Evolutionary conservation across 2,113 vertebrate species (phyloP).

Genomic region (Tauraco erythrolophus): DNA sequence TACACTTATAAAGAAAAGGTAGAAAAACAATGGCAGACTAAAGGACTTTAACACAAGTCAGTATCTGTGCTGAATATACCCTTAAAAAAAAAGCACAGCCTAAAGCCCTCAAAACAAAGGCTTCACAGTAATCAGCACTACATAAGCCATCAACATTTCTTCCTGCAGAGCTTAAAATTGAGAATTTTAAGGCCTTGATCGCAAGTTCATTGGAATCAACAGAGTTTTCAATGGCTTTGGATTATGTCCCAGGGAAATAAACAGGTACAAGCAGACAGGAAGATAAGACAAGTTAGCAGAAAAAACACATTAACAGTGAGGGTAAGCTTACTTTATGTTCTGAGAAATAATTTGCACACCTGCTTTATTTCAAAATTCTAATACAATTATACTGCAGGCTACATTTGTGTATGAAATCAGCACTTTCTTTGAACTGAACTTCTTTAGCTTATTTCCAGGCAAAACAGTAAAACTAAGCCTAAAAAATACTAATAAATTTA

Average conservation of each 20-base stretch:
- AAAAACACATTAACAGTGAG: neutral
- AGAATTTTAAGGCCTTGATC: neutral
- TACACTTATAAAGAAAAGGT: neutral
- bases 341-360: neutral
- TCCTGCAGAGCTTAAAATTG: neutral
- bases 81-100: neutral
- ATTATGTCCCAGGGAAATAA: neutral
- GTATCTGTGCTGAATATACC: neutral
- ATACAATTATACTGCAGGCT: neutral
- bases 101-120: neutral
- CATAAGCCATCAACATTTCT: neutral
- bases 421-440: neutral
- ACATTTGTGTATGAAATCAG: neutral
- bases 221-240: neutral
- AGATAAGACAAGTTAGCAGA: neutral
- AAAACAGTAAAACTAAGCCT: neutral
- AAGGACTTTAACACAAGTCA: neutral
- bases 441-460: neutral
- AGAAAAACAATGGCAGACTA: neutral
- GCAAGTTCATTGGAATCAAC: neutral
- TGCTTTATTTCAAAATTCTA: constrained; percentile 14
- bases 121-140: neutral
- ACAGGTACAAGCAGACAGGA: neutral
- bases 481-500: neutral
- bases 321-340: neutral